Evolutionary conservation across 92 coral and sea anemone species (phyloP).

Genomic region (Epizoanthus scotinus): DNA sequence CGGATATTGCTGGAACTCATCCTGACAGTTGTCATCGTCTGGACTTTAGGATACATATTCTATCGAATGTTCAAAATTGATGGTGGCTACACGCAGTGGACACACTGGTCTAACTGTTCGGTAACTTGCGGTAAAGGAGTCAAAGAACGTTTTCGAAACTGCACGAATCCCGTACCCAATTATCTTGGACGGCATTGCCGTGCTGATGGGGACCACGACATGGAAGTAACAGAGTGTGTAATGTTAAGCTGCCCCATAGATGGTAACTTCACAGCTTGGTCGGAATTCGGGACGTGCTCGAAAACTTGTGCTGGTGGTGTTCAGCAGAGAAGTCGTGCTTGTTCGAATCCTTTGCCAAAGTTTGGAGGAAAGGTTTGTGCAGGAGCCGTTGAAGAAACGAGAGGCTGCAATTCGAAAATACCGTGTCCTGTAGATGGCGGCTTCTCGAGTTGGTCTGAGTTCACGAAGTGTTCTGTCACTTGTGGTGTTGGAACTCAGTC

Average conservation of each 20-base stretch:
- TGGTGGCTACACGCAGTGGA: constrained; percentile 32
- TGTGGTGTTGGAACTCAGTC: constrained; percentile 27
- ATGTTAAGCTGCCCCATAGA: constrained; percentile 16
- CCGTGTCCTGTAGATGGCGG: constrained; percentile 30
- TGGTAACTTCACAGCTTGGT: constrained; percentile 28
- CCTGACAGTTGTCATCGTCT: neutral
- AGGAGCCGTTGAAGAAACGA: constrained; percentile 27
- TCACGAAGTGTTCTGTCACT: constrained; percentile 26
- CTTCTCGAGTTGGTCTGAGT: constrained; percentile 26
- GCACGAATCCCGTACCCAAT: constrained; percentile 35
- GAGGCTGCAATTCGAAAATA: constrained; percentile 15
- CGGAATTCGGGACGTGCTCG: constrained; percentile 19
- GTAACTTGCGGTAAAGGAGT: constrained; percentile 17
- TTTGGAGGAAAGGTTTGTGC: constrained; percentile 31
- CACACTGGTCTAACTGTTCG: constrained; percentile 20
- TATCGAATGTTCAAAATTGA: constrained; percentile 5
- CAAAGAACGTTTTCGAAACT: constrained; percentile 21
- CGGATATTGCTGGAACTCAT: neutral
- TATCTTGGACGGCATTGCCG: constrained; percentile 30
- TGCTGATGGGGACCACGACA: constrained; percentile 28
- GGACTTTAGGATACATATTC: neutral
- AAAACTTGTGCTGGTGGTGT: constrained; percentile 39
- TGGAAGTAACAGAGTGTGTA: neutral
- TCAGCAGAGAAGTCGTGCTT: constrained; percentile 28
- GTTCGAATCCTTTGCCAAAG: constrained; percentile 30